Conservation (phyloP, 2,888 invertebrate species). For the Caradrina kadenii region DNA sequence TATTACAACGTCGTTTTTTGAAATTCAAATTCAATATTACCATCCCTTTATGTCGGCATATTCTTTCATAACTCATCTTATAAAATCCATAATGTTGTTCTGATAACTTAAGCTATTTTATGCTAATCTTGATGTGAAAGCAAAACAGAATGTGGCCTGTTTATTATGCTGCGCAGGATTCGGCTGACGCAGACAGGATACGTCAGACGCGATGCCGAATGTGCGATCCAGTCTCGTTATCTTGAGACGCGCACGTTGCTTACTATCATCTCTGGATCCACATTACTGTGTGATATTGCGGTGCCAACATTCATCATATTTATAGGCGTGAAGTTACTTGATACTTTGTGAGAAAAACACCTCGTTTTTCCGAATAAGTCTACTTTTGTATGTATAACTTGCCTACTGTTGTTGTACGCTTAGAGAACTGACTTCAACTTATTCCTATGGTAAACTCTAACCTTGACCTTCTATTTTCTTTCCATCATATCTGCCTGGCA, state of each 20-base stretch:
- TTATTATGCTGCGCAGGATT: slow-evolving; percentile 62
- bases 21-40: slow-evolving; percentile 46
- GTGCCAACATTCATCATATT: slow-evolving; percentile 26
- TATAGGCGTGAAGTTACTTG: slow-evolving; percentile 19
- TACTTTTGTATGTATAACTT: slow-evolving; percentile 16
- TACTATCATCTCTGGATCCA: slow-evolving; percentile 32
- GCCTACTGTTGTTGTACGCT: slow-evolving; percentile 10
- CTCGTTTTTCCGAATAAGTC: slow-evolving; percentile 15
- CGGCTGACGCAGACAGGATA: slow-evolving; percentile 43
- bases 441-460: not conserved
- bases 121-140: slow-evolving; percentile 36
- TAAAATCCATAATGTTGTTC: slow-evolving; percentile 37
- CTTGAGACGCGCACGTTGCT: slow-evolving; percentile 30
- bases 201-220: slow-evolving; percentile 34
- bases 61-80: slow-evolving; percentile 46
- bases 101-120: slow-evolving; percentile 51
- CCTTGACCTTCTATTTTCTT: slow-evolving; percentile 46
- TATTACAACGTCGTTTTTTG: slow-evolving; percentile 45
- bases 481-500: slow-evolving; percentile 25
- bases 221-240: slow-evolving; percentile 40
- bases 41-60: slow-evolving; percentile 34
- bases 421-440: slow-evolving; percentile 24
- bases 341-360: slow-evolving; percentile 29
- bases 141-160: slow-evolving; percentile 42
- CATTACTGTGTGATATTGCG: slow-evolving; percentile 14